phyloP scores from a whole-genome alignment of 2,888 invertebrate species.

The Pristionchus mayeri region DNA sequence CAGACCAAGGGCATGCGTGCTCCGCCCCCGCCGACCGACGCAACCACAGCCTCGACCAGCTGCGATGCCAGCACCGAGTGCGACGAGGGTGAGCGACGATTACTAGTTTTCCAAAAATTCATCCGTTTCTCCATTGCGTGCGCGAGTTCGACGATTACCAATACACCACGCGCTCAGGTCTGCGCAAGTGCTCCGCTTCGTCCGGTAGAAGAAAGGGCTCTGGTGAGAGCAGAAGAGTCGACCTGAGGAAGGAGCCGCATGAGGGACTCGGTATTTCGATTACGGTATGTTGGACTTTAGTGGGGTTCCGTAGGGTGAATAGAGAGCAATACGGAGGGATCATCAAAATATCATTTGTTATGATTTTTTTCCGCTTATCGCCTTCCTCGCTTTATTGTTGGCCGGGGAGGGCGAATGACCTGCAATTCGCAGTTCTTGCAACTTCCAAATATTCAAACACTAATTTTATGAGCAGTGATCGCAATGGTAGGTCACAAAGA shows the following conservation, averaged over 20 bases:
- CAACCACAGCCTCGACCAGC: constrained; percentile 18
- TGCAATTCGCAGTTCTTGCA: too few species aligned
- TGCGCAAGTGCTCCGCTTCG: constrained; percentile 49
- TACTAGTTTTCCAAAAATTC: background rate
- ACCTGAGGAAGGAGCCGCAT: constrained; percentile 84
- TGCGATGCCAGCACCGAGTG: constrained; percentile 40
- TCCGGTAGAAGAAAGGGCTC: constrained; percentile 75
- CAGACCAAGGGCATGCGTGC: constrained; percentile 64
- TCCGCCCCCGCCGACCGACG: constrained; percentile 34
- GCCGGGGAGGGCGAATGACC: too few species aligned
- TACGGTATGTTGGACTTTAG: constrained; percentile 80
- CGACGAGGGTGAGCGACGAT: background rate
- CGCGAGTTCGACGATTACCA: background rate
- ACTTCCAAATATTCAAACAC: too few species aligned
- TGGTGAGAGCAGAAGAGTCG: constrained; percentile 80
- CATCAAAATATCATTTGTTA: too few species aligned
- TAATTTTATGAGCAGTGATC: too few species aligned
- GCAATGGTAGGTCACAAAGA: too few species aligned
- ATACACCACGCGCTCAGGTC: constrained; percentile 51
- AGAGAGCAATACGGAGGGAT: too few species aligned
- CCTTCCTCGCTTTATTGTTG: too few species aligned
- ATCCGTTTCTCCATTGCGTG: constrained; percentile 1
- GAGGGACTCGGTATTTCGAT: constrained; percentile 89
- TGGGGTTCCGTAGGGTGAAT: too few species aligned
- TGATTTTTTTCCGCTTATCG: too few species aligned